Evolutionary conservation across 2,113 vertebrate genomes (phyloP).

Genomic region (Ptyas mucosa): DNA sequence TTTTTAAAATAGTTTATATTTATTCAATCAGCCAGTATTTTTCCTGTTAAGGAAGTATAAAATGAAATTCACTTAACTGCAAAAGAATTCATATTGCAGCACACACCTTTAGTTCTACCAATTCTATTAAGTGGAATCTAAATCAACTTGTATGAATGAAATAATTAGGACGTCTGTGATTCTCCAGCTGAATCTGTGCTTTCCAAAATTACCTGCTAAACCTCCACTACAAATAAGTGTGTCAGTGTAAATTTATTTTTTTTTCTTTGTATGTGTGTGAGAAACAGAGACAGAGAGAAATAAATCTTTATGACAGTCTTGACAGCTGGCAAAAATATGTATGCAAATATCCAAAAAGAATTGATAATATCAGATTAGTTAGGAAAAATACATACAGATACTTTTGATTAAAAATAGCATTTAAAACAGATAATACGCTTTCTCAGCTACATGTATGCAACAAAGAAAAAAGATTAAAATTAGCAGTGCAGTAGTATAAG

Average conservation of each 20-base stretch:
- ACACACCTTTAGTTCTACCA: background rate
- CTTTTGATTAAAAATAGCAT: background rate
- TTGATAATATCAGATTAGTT: background rate
- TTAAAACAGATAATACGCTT: background rate
- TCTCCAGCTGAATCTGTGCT: background rate
- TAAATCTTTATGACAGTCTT: background rate
- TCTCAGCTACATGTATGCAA: background rate
- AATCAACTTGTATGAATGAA: slow-evolving; percentile 5
- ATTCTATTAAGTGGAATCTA: background rate
- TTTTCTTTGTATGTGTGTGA: background rate
- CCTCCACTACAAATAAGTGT: background rate
- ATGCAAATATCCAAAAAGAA: background rate
- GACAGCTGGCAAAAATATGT: background rate
- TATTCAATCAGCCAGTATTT: background rate
- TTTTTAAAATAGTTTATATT: background rate
- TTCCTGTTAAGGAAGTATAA: background rate
- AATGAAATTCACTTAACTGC: background rate
- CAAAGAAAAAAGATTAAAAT: background rate
- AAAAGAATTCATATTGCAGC: background rate
- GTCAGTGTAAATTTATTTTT: background rate
- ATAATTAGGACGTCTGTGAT: background rate
- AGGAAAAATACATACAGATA: background rate
- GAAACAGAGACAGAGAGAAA: no score
- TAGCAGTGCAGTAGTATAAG: background rate
- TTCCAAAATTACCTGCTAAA: background rate